Evolutionary conservation across 2,797 vertebrate genomes (phyloP), one percentile per base, ranked within the genome.

Genomic region (Natrix natrix): DNA sequence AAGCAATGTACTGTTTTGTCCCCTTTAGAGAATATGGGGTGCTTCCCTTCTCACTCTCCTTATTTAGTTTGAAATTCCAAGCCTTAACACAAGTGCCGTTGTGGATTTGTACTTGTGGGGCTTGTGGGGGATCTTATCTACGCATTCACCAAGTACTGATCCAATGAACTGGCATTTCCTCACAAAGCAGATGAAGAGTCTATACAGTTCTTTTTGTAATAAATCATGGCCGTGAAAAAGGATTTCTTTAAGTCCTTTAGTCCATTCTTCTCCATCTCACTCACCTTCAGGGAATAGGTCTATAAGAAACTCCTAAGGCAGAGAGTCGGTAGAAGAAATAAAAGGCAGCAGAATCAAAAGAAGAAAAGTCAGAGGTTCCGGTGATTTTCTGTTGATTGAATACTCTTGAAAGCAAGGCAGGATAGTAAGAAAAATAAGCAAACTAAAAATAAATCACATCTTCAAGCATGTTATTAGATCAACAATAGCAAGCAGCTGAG

Each of bases 231-330:
- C 87, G 93, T 97, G 96, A 97, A 97, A 97, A 97, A 94, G 96
- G 96, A 96, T 97, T 97, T 92, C 95, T 96, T 96, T 97, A 95
- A 94, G 96, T 97, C 95, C 92, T 94, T 94, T 96, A 91, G 94
- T 94, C 95, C 96, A 91, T 96, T 97, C 94, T 97, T 96, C 95
- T 93, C 93, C 28, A 0, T 94, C 0, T 94, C 94, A 96, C 95
- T 96, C 94, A 94, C 94, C 93, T 96, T 90, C 94, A 94, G 94
- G 93, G 94, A 97, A 95, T 87, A 93, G 94, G 93, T 96, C 95
- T 95, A 93, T 94, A 88, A 94, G 93, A 95, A 96, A 92, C 93
- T 96, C 86, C 88, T 91, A 63, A 91, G 89, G 93, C 88, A 43
- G 37, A 7, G 12, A 93, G 93, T 1, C 69, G 92, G 89, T 86